These are phyloP conservation scores for Vespertilio murinus DNA, from an alignment of 2,797 vertebrate species.

Conservation along the genomic window DNA sequence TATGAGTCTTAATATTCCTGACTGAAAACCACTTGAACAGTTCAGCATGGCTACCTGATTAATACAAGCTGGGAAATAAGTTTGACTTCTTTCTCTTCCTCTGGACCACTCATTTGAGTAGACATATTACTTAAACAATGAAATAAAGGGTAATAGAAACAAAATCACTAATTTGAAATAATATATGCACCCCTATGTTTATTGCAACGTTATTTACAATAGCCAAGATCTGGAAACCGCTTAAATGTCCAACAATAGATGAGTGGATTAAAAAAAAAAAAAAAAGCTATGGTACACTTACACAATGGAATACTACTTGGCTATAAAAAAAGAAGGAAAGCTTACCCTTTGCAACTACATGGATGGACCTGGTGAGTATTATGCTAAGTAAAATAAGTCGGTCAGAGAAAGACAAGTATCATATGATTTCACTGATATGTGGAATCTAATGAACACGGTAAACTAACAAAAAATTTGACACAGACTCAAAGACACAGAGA, in stretches of 20 bases:
- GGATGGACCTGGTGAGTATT: background rate
- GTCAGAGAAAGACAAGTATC: background rate
- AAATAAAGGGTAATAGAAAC: background rate
- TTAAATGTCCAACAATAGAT: background rate
- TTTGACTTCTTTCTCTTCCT: background rate
- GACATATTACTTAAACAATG: background rate
- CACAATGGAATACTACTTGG: background rate
- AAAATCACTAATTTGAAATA: background rate
- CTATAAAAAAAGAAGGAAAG: background rate
- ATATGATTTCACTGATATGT: background rate
- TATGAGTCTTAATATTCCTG: background rate
- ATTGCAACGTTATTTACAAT: background rate
- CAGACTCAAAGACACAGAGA: background rate
- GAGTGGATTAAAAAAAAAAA: background rate
- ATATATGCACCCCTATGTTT: background rate
- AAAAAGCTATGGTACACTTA: background rate
- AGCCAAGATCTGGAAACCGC: background rate
- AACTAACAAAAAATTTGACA: background rate
- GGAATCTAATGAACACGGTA: background rate
- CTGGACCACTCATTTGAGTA: background rate
- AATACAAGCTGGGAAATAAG: background rate
- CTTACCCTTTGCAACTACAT: background rate
- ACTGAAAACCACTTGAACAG: background rate
- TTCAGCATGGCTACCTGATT: background rate
- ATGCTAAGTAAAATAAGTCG: background rate